phyloP scores from a whole-genome alignment of 2,888 invertebrate genomes.

The Cybosia mesomella region DNA sequence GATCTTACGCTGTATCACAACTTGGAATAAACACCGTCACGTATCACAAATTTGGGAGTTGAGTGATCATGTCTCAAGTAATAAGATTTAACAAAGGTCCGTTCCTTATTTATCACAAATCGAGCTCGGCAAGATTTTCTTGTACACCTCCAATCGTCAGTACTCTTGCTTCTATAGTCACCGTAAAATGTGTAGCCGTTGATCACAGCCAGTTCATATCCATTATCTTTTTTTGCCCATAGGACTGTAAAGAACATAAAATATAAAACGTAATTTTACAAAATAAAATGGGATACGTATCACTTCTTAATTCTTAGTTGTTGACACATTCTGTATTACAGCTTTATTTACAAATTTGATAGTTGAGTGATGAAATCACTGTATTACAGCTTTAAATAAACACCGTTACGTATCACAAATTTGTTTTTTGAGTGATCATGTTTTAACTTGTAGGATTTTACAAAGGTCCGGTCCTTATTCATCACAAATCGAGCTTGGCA shows the following conservation, averaged over 20 bases:
- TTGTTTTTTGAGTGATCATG: not conserved
- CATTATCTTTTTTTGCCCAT: constrained; percentile 11
- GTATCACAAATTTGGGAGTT: not conserved
- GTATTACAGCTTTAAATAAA: no score
- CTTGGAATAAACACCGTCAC: constrained; percentile 9
- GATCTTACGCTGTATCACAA: not conserved
- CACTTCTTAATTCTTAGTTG: not conserved
- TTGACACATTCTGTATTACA: no score
- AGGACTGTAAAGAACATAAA: constrained; percentile 12
- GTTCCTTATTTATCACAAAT: constrained; percentile 26
- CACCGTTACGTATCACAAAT: not conserved
- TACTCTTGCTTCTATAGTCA: constrained; percentile 11
- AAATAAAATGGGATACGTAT: not conserved
- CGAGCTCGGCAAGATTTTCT: constrained; percentile 30
- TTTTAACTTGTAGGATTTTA: not conserved
- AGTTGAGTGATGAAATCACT: no score
- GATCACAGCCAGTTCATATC: constrained; percentile 7
- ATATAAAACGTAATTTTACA: not conserved
- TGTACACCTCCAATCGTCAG: constrained; percentile 10
- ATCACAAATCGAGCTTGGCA: constrained; percentile 38
- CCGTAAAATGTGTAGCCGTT: constrained; percentile 12
- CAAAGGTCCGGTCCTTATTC: constrained; percentile 14
- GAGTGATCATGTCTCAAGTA: not conserved
- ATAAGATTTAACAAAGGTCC: not conserved
- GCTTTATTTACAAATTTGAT: no score